These are phyloP conservation scores for Macrophya alboannulata DNA, from an alignment of 2,888 invertebrate species.

Conservation along the genomic window DNA sequence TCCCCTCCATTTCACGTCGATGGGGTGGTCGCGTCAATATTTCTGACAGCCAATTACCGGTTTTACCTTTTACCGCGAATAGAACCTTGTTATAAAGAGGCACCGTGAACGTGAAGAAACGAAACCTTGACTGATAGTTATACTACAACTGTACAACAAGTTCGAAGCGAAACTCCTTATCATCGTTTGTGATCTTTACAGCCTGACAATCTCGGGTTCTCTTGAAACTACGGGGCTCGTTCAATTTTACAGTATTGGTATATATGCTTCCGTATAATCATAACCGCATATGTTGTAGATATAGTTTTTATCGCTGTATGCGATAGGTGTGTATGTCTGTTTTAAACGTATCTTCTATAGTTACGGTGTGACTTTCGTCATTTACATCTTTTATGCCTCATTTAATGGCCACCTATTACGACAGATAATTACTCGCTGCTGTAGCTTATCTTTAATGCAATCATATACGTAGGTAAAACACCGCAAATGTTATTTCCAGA, in stretches of 20 bases:
- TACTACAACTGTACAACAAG: background rate
- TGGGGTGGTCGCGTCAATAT: background rate
- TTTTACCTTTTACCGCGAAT: background rate
- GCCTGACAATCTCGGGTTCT: background rate
- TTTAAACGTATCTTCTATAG: background rate
- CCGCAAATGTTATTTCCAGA: background rate
- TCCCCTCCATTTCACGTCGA: background rate
- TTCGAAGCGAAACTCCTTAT: background rate
- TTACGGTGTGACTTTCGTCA: conserved; percentile 12
- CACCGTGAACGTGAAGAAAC: background rate
- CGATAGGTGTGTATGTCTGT: background rate
- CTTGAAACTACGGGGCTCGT: conserved; percentile 4
- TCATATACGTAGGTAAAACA: background rate
- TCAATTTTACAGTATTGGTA: background rate
- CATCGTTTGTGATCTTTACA: conserved; percentile 23
- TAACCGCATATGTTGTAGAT: background rate
- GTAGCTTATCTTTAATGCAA: conserved; percentile 3
- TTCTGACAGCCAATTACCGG: conserved; percentile 20
- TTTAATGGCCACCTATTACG: background rate
- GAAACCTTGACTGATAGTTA: background rate
- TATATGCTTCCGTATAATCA: background rate
- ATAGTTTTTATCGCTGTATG: background rate
- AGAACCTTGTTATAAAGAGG: background rate
- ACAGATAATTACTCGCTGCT: conserved; percentile 16
- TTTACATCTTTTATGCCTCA: conserved; percentile 16